Base-by-base conservation (phyloP, 2,888 invertebrate genomes). In the Agapostemon virescens region DNA sequence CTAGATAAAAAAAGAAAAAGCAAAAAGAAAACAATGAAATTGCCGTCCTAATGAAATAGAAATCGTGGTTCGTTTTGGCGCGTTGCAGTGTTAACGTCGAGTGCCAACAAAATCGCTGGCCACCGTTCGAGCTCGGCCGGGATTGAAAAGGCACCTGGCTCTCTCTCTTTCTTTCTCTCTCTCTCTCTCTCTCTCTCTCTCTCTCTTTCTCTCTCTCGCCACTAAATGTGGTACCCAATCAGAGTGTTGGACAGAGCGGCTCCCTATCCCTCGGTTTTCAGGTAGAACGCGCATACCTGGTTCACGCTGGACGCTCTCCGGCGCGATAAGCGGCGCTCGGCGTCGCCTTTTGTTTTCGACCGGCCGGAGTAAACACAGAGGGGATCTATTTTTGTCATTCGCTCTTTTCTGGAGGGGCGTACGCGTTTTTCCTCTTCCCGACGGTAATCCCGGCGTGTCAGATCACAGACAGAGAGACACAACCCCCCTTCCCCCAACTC, bases 351-450 rank as follows among this genome's bases (percentile, higher is more conserved):
- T 70, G 69, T 79, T 70, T 69, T n/a, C 38, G 58, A 52, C 40
- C 58, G 68, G 23, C 23, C 74, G 55, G 33, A 66, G 71, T 33
- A 26, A 49, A 72, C 42, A 78, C 67, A 69, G 40, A 55, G 58
- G 75, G 73, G 84, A 82, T 84, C 82, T 84, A 85, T 88, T 88
- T 87, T 89, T 80, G 74, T 79, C 85, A 86, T 88, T 88, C 85
- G 87, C 86, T 85, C 83, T 83, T 79, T 81, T 61, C 82, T 55
- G 68, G 77, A 86, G 86, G 82, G 79, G 84, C 69, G 77, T 87
- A 88, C 86, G 89, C 84, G 87, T 85, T 88, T 89, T 89, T 87
- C 85, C 88, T 87, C 86, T 90, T 88, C 86, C 26, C 84, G 86
- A 81, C 83, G 86, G 86, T 88, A 89, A 90, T 90, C 88, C 86